phyloP scores from a whole-genome alignment of 2,888 invertebrate species.

The Oeneis ivallda region DNA sequence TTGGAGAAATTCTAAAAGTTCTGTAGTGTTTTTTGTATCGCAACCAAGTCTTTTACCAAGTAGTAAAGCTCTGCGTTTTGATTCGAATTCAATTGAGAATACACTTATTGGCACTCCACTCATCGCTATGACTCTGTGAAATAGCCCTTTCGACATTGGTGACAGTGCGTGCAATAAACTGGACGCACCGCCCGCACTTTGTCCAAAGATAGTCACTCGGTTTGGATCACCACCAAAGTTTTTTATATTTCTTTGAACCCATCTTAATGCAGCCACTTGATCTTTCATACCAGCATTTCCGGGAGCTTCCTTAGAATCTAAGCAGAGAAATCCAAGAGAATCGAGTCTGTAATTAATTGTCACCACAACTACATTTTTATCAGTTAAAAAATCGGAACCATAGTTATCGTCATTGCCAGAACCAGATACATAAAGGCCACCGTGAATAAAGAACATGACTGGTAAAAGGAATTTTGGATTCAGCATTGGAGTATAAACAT shows the following conservation, averaged over 20 bases:
- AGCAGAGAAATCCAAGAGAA: constrained; percentile 54
- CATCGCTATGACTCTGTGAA: constrained; percentile 80
- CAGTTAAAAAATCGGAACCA: constrained; percentile 56
- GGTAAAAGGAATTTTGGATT: constrained; percentile 44
- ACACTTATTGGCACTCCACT: constrained; percentile 82
- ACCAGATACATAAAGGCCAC: constrained; percentile 53
- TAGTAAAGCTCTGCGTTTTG: constrained; percentile 49
- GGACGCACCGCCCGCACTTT: constrained; percentile 54
- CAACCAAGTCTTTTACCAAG: constrained; percentile 54
- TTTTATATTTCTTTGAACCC: constrained; percentile 56
- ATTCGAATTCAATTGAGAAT: constrained; percentile 50
- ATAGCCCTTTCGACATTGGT: constrained; percentile 58
- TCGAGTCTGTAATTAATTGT: constrained; percentile 60
- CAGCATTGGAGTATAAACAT: constrained; percentile 50
- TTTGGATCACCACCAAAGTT: constrained; percentile 59
- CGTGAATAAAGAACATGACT: constrained; percentile 60
- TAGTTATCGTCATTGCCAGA: constrained; percentile 52
- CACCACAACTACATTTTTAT: constrained; percentile 52
- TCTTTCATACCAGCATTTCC: constrained; percentile 64
- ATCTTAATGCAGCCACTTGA: constrained; percentile 56
- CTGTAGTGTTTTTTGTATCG: constrained; percentile 49
- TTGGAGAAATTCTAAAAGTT: constrained; percentile 55
- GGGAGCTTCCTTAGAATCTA: constrained; percentile 54
- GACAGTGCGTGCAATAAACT: constrained; percentile 54
- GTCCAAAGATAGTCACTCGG: constrained; percentile 57